Percentiles rank a stretch among this genome's conserved stretches.
Evolutionary conservation across 2,888 invertebrate species (phyloP).

Genomic region (Drosophila nr. perissopoda): DNA sequence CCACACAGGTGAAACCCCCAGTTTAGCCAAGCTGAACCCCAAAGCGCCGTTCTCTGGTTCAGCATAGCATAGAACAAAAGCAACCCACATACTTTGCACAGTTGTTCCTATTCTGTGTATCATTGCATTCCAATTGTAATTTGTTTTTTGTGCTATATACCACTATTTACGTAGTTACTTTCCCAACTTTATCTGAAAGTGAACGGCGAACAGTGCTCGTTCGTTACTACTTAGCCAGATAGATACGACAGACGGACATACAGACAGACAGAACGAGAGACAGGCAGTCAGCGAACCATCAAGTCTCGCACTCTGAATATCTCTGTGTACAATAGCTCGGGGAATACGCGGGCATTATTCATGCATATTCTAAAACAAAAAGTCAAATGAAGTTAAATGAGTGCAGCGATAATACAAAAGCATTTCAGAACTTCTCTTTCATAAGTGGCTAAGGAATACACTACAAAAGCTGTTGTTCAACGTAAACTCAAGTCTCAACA

Average conservation of each 20-base stretch:
- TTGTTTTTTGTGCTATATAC: conserved; percentile 55
- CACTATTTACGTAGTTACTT: conserved; percentile 61
- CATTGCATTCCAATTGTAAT: conserved; percentile 78
- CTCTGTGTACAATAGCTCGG: conserved; percentile 44
- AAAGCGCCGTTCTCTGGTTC: conserved; percentile 41
- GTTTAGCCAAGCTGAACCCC: conserved; percentile 39
- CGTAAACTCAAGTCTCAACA: neutral
- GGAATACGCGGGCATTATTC: conserved; percentile 57
- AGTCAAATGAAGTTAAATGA: conserved; percentile 78
- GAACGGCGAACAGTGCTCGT: conserved; percentile 64
- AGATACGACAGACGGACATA: conserved; percentile 11
- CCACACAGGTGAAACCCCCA: conserved; percentile 41
- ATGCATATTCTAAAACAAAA: conserved; percentile 69
- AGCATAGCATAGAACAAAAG: conserved; percentile 57
- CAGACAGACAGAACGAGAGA: conserved; percentile 8
- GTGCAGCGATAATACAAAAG: conserved; percentile 71
- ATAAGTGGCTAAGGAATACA: conserved; percentile 22
- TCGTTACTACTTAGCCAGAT: conserved; percentile 54
- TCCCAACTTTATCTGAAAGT: conserved; percentile 78
- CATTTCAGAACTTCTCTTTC: conserved; percentile 1
- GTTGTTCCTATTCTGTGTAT: conserved; percentile 55
- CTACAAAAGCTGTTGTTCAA: conserved; percentile 19
- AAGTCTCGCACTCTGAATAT: conserved; percentile 44
- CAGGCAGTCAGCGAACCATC: conserved; percentile 61
- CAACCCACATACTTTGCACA: conserved; percentile 58